Evolutionary conservation across 2,797 vertebrate genomes (phyloP).

Genomic region (Onychomys torridus): DNA sequence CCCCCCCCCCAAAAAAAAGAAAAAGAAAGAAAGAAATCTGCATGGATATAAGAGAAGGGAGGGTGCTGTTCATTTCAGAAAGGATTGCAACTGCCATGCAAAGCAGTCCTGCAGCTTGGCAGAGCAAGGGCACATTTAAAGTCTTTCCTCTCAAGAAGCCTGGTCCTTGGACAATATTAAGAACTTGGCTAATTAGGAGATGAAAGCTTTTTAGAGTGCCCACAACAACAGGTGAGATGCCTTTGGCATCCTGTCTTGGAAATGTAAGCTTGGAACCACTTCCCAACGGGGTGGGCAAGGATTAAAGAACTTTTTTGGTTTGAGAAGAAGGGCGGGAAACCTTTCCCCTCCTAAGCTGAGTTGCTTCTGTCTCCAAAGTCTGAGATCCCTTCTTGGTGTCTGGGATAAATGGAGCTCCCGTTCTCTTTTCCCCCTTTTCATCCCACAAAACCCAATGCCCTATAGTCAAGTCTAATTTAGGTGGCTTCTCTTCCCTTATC

Average conservation of each 20-base stretch:
- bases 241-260: slow-evolving; percentile 55
- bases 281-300: slow-evolving; percentile 32
- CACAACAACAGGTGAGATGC: slow-evolving; percentile 28
- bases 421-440: slow-evolving; percentile 29
- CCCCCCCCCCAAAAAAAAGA: background rate
- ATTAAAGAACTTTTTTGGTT: slow-evolving; percentile 36
- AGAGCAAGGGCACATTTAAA: slow-evolving; percentile 35
- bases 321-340: background rate
- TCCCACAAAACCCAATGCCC: background rate
- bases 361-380: slow-evolving; percentile 36
- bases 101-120: slow-evolving; percentile 59
- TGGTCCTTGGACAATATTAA: slow-evolving; percentile 62
- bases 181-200: slow-evolving; percentile 58
- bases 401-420: slow-evolving; percentile 30
- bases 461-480: slow-evolving; percentile 66
- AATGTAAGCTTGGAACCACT: slow-evolving; percentile 43
- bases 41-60: slow-evolving; percentile 20
- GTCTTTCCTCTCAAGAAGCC: slow-evolving; percentile 58
- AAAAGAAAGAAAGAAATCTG: background rate
- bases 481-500: slow-evolving; percentile 44
- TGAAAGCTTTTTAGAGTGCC: slow-evolving; percentile 52
- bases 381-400: slow-evolving; percentile 18
- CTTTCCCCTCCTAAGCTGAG: slow-evolving; percentile 62
- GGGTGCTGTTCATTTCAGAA: slow-evolving; percentile 38
- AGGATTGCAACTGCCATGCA: slow-evolving; percentile 39